Evolutionary conservation across 2,113 vertebrate species (phyloP), one percentile per base, ranked within the genome.

Genomic region (Hippolais icterina): DNA sequence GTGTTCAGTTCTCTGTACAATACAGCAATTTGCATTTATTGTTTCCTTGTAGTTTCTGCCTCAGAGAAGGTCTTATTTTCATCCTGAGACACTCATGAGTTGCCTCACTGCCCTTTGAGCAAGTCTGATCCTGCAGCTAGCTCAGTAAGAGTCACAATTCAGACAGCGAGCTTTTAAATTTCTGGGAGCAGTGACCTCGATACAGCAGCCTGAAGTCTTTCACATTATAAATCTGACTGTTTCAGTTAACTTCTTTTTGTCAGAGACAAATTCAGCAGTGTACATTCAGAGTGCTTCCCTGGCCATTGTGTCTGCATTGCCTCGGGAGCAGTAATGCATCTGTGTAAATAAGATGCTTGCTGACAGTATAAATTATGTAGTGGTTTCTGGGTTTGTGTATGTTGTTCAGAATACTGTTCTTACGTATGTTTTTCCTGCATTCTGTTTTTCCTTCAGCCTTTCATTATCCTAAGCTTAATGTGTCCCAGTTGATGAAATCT

Each of bases 401-500:
- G 64, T 68, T 94, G 56, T 69, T 88, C 25, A 74, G 37, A 88
- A 77, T 74, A 28, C 53, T 71, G 27, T 86, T 97, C 87, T 96
- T 90, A 96, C 0, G 0, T 46, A 63, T 96, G 23, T 85, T 90
- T 92, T 80, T 68, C 22, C n/a, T 77, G 25, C 24, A 0, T 85
- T 91, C 47, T 85, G 13, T 90, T 94, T 79, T 84, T 65, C 21
- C 37, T 44, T 39, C 86, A 99, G 99, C 99, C 75, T 99, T 99
- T 96, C 98, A 99, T 97, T 99, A 99, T 94, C 99, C 99, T 19
- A 98, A 99, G 94, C 97, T 99, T 85, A 99, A 99, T 87, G 98
- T 98, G 83, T 99, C 99, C 77, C 98, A 99, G 54, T 13, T 98
- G 95, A 98, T 99, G 96, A 99, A 99, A 91, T 99, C 98, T 64